Conservation (phyloP, 2,113 vertebrate genomes). For the Xenopus tropicalis region DNA sequence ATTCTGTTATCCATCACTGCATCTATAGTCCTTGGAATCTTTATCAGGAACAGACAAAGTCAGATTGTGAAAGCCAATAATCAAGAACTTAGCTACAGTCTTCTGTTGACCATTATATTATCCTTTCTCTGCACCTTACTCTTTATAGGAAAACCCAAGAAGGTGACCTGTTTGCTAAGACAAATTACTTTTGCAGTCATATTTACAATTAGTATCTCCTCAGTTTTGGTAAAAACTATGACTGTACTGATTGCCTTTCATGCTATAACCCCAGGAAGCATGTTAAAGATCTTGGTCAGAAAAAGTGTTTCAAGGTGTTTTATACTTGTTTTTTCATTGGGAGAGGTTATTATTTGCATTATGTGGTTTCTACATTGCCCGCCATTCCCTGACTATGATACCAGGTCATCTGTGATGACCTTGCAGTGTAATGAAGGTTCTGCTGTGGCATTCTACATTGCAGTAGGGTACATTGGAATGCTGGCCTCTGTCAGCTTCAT, state of each 20-base stretch:
- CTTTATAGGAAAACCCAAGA: slow-evolving; percentile 2
- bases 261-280: slow-evolving; percentile 9
- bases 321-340: not conserved
- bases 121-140: slow-evolving; percentile 11
- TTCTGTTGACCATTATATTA: not conserved
- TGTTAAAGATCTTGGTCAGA: slow-evolving; percentile 8
- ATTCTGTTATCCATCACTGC: too few relatives aligned
- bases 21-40: too few relatives aligned
- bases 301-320: not conserved
- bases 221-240: slow-evolving; percentile 26
- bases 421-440: too few relatives aligned
- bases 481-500: too few relatives aligned
- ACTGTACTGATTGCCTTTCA: slow-evolving; percentile 20
- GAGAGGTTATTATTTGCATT: not conserved
- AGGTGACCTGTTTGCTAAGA: slow-evolving; percentile 2
- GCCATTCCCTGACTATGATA: not conserved
- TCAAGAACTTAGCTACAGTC: not conserved
- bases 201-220: slow-evolving; percentile 24
- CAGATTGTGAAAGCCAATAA: not conserved
- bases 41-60: too few relatives aligned
- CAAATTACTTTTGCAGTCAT: slow-evolving; percentile 20
- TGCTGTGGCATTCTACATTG: too few relatives aligned
- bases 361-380: not conserved
- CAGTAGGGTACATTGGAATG: too few relatives aligned
- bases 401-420: not conserved